Percentiles rank a stretch among this genome's conserved stretches.
Conservation (phyloP, 2,113 vertebrate genomes). For the Paramisgurnus dabryanus region DNA sequence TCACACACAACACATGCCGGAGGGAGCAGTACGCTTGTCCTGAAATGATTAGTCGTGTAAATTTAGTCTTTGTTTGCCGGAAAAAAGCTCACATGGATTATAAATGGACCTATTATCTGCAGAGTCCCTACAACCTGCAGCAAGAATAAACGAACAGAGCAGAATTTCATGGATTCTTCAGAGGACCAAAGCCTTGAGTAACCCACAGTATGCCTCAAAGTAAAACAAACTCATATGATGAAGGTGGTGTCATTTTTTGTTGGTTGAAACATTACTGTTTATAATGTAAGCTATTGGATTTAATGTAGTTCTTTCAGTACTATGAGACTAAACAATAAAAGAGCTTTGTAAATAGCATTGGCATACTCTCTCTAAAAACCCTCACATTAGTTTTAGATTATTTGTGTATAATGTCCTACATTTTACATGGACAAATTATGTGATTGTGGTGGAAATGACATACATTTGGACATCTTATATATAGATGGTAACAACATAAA, state of each 20-base stretch:
- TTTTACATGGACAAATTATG: no score
- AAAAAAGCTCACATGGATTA: conserved; percentile 8
- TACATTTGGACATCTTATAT: no score
- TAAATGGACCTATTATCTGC: background rate
- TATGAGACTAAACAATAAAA: background rate
- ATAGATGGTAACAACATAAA: no score
- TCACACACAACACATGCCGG: conserved; percentile 1
- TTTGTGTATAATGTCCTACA: no score
- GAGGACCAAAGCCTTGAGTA: conserved; percentile 5
- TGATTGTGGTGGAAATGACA: no score
- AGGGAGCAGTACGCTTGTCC: background rate
- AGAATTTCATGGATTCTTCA: conserved; percentile 38
- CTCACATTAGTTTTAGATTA: no score
- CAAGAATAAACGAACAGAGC: background rate
- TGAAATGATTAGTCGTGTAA: background rate
- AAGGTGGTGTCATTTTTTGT: background rate
- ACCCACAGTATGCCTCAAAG: conserved; percentile 29
- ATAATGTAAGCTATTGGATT: background rate
- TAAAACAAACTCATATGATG: background rate
- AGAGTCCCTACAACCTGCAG: conserved; percentile 1
- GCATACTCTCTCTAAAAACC: no score
- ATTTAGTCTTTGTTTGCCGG: background rate
- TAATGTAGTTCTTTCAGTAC: background rate
- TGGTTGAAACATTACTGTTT: background rate
- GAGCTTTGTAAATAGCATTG: background rate